Base-by-base conservation (phyloP, 2,113 vertebrate species). In the Notarius quadriscutis region DNA sequence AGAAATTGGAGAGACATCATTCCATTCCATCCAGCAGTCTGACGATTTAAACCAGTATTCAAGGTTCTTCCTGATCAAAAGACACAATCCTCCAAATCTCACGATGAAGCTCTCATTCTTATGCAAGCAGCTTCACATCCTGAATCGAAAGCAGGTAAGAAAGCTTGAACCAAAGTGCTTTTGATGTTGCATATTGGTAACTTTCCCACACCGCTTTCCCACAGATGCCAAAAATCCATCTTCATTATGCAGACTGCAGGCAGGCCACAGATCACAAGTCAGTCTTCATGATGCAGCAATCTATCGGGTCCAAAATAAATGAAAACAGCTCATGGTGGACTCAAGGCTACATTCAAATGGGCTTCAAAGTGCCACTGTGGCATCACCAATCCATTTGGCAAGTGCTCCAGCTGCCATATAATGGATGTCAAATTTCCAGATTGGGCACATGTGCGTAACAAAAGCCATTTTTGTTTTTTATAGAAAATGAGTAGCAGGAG, bases 361-460 rank as follows among this genome's bases (percentile, higher is more conserved):
- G 57, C 78, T 81, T 81, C 53, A 86, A 89, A 87, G 58, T 55
- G 72, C 84, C 72, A 5, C 50, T 57, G 81, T 50, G 48, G 57
- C 71, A 65, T 81, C 69, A 50, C 87, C 65, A 30, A 57, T 87
- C 85, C 87, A 71, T 87, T 78, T 88, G 83, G 75, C 84, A 89
- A 51, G 30, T 10, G 72, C 50, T 30, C 18, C 85, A 0, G 0
- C 78, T 65, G 84, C 30, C 7, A 7, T 63, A 53, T 89, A 87
- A 91, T 89, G 85, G 58, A 90, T 90, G 85, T 85, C 86, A 89
- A 58, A 91, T 92, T 85, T 89, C 63, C 89, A 91, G 89, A 89
- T 87, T 90, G 84, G 83, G 80, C 85, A 87, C 85, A 87, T 90
- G 74, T 88, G 84, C 69, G 78, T 88, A 84, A 69, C 72, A 87